A percentile compares a stretch with the other conserved stretches of the same genome.
Conservation (phyloP, 2,113 vertebrate genomes). For the Beaufortia kweichowensis region DNA sequence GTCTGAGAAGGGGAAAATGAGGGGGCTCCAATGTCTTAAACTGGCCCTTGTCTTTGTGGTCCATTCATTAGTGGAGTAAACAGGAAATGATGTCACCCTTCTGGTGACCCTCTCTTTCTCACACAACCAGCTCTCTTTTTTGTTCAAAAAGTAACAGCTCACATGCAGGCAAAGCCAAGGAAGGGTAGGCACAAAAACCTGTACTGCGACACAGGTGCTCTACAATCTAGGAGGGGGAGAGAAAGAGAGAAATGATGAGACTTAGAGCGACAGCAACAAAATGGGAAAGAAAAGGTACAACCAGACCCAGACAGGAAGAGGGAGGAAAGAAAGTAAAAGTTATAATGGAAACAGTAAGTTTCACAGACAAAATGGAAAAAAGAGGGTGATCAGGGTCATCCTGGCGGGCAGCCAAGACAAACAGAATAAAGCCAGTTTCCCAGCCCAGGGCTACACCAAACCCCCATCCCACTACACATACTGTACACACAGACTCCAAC, state of each 20-base stretch:
- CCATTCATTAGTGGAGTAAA: constrained; percentile 61
- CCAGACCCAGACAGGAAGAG: constrained; percentile 7
- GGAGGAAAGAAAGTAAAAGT: constrained; percentile 15
- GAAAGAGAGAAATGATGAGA: neutral
- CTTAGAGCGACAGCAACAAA: constrained; percentile 31
- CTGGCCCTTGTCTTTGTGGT: constrained; percentile 56
- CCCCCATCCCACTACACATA: constrained; percentile 33
- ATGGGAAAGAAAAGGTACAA: constrained; percentile 42
- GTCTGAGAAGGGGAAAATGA: constrained; percentile 14
- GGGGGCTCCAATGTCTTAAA: constrained; percentile 17
- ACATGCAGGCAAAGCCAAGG: constrained; percentile 19
- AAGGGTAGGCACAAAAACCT: constrained; percentile 36
- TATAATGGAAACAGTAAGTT: constrained; percentile 48
- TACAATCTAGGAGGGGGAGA: neutral
- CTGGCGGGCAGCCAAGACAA: constrained; percentile 59
- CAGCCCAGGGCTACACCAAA: constrained; percentile 50
- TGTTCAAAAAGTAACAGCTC: constrained; percentile 56
- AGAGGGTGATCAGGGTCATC: constrained; percentile 58
- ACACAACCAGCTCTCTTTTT: constrained; percentile 59
- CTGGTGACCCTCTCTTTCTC: constrained; percentile 44
- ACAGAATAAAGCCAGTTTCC: constrained; percentile 63
- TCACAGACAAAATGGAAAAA: constrained; percentile 47
- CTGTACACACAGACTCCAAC: constrained; percentile 47
- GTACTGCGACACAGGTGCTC: constrained; percentile 21
- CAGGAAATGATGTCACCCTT: constrained; percentile 67